Evolutionary conservation across 2,888 invertebrate species (phyloP).

Genomic region (Lepidocyrtoides sp.): DNA sequence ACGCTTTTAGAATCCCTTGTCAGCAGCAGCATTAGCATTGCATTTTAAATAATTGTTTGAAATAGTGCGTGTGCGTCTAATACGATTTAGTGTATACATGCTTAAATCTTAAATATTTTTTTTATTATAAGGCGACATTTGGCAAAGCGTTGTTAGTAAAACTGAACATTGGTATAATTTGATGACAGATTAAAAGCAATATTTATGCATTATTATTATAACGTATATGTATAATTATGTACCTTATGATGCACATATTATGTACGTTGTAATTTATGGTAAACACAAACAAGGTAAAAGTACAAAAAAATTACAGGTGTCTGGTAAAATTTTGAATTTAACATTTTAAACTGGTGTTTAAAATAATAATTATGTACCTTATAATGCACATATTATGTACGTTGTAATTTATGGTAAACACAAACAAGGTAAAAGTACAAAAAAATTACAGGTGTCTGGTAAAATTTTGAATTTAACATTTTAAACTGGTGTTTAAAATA

Average conservation of each 20-base stretch:
- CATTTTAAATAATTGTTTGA: no score
- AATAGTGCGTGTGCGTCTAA: no score
- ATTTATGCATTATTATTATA: not conserved
- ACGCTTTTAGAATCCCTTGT: no score
- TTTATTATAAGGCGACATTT: no score
- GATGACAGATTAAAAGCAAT: not conserved
- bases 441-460: not conserved
- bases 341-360: not conserved
- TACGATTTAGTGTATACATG: no score
- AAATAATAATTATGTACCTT: not conserved
- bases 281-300: constrained; percentile 23
- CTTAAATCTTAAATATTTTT: no score
- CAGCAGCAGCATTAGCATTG: no score
- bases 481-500: not conserved
- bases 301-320: constrained; percentile 18
- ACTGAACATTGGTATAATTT: no score
- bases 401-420: not conserved
- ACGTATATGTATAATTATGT: not conserved
- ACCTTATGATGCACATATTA: no score
- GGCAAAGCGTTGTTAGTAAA: no score
- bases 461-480: not conserved
- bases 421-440: constrained; percentile 36
- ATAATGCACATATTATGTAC: no score
- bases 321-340: not conserved
- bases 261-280: no score